phyloP scores from a whole-genome alignment of 2,888 invertebrate species.

The Trichacis sp. region DNA sequence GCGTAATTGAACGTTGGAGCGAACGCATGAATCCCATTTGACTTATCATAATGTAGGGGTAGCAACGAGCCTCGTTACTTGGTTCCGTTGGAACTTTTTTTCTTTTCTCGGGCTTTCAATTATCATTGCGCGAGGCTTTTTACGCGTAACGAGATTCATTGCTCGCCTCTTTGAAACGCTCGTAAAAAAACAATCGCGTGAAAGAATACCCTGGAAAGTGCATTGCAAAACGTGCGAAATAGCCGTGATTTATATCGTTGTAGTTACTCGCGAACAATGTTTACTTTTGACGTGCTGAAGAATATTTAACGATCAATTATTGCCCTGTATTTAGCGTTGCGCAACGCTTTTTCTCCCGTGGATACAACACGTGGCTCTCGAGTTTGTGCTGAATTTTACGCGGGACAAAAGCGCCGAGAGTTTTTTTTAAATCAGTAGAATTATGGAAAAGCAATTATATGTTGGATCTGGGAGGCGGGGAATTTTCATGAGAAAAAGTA shows the following conservation, averaged over 20 bases:
- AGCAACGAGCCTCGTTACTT: constrained; percentile 17
- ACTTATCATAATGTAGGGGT: constrained; percentile 23
- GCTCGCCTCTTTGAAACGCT: too few species aligned
- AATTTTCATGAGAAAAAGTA: too few species aligned
- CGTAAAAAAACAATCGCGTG: too few species aligned
- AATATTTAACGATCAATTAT: constrained; percentile 31
- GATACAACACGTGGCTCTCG: constrained; percentile 18
- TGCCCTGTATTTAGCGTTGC: constrained; percentile 18
- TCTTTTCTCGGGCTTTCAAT: not conserved
- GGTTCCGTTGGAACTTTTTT: constrained; percentile 5
- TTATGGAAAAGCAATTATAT: too few species aligned
- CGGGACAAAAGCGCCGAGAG: too few species aligned
- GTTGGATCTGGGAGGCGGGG: too few species aligned
- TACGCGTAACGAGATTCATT: constrained; percentile 10
- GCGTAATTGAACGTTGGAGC: constrained; percentile 28
- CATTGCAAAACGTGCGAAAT: too few species aligned
- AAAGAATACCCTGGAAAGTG: too few species aligned
- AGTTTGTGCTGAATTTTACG: constrained; percentile 18
- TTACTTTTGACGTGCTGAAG: constrained; percentile 11
- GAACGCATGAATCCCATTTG: constrained; percentile 35
- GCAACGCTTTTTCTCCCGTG: too few species aligned
- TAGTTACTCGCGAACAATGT: not conserved
- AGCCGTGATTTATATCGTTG: not conserved
- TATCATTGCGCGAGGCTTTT: not conserved
- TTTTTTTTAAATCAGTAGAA: too few species aligned